These are phyloP conservation scores for Hozukius guyotensis DNA, from an alignment of 2,797 vertebrate species.

Conservation along the genomic window DNA sequence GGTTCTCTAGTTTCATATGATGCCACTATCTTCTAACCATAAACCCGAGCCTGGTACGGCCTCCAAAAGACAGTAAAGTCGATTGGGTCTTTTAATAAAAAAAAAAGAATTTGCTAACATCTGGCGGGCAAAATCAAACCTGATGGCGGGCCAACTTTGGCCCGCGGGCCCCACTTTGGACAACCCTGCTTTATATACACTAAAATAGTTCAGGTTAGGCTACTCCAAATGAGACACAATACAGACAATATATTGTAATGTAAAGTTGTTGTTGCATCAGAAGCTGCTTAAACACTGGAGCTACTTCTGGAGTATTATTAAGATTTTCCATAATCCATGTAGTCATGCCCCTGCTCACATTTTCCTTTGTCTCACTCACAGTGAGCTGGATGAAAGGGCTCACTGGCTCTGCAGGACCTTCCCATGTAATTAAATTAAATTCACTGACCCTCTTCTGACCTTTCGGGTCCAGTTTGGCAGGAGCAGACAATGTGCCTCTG, in stretches of 20 bases:
- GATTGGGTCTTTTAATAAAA: no score
- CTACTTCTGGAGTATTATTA: slow-evolving; percentile 23
- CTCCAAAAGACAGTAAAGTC: no score
- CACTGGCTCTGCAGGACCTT: slow-evolving; percentile 60
- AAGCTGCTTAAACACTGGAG: background rate
- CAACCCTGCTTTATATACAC: background rate
- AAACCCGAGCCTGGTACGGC: no score
- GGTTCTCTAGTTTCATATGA: no score
- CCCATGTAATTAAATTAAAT: slow-evolving; percentile 78
- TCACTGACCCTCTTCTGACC: slow-evolving; percentile 73
- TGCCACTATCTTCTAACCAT: no score
- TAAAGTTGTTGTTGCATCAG: background rate
- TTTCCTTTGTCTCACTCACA: slow-evolving; percentile 67
- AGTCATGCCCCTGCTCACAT: slow-evolving; percentile 31
- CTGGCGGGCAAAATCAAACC: no score
- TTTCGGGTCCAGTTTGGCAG: slow-evolving; percentile 63
- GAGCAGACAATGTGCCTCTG: slow-evolving; percentile 77
- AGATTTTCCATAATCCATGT: slow-evolving; percentile 59
- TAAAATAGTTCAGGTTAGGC: background rate
- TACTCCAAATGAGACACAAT: background rate
- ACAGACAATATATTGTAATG: background rate
- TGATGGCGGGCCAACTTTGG: no score
- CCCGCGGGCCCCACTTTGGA: no score
- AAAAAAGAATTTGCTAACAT: no score
- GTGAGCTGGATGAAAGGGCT: slow-evolving; percentile 54